phyloP scores from a whole-genome alignment of 2,888 invertebrate species.

The Rhyacophila evoluta region DNA sequence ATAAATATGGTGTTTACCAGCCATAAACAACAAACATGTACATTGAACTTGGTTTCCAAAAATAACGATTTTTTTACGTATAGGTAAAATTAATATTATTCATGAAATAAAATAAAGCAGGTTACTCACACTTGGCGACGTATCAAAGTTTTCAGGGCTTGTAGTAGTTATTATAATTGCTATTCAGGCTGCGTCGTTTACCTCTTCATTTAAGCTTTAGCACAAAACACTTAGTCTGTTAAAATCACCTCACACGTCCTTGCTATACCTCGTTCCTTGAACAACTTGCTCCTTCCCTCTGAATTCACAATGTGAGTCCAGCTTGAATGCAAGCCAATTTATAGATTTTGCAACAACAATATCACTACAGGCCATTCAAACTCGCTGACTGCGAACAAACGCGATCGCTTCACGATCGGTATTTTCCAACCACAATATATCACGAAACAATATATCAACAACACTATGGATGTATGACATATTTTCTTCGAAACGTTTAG shows the following conservation, averaged over 20 bases:
- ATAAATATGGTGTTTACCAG: no score
- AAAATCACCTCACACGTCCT: conserved; percentile 4
- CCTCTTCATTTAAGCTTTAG: neutral
- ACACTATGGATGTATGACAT: no score
- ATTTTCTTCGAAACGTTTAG: no score
- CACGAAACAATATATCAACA: no score
- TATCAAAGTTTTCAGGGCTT: neutral
- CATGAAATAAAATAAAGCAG: no score
- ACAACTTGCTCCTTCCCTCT: conserved; percentile 10
- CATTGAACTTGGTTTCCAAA: no score
- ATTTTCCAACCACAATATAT: neutral
- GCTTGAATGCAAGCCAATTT: conserved; percentile 10
- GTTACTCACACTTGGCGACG: neutral
- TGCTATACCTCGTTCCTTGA: conserved; percentile 12
- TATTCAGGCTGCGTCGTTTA: neutral
- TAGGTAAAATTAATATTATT: no score
- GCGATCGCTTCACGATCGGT: neutral
- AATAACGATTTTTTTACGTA: no score
- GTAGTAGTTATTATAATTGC: neutral
- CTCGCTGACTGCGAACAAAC: neutral
- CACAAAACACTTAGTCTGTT: neutral
- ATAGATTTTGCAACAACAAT: conserved; percentile 22
- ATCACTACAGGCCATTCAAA: neutral
- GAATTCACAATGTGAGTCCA: conserved; percentile 19
- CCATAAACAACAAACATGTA: no score